Conservation (phyloP, 53 echinoderm and acorn worm species). For the Henricia sp. region DNA sequence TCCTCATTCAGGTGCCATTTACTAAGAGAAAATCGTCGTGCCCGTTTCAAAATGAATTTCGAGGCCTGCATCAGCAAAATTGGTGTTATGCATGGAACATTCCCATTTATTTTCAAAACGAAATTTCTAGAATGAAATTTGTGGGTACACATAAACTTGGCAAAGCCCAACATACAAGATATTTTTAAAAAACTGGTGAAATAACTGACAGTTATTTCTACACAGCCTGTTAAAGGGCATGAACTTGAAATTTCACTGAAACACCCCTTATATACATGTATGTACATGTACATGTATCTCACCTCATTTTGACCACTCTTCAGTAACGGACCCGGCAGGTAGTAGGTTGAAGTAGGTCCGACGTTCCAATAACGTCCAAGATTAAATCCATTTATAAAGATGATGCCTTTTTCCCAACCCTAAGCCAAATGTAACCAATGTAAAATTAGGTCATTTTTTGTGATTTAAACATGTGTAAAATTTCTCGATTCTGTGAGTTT, state of each 20-base stretch:
- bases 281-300: no score
- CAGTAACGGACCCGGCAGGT: slow-evolving; percentile 86
- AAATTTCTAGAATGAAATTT: not conserved
- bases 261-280: no score
- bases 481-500: no score
- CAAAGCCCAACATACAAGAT: no score
- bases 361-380: slow-evolving; percentile 92
- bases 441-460: not conserved
- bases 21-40: no score
- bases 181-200: no score
- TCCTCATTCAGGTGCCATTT: not conserved
- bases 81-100: not conserved
- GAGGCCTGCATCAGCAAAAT: not conserved
- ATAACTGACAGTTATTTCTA: no score
- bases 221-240: no score
- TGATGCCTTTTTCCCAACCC: slow-evolving; percentile 95
- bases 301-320: slow-evolving; percentile 88
- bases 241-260: no score
- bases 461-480: no score
- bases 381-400: slow-evolving; percentile 96
- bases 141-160: no score
- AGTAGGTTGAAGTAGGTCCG: slow-evolving; percentile 86
- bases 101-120: not conserved
- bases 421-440: not conserved
- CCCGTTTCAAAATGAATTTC: no score